Conservation (phyloP, 2,113 vertebrate species). For the Pyxicephalus adspersus region DNA sequence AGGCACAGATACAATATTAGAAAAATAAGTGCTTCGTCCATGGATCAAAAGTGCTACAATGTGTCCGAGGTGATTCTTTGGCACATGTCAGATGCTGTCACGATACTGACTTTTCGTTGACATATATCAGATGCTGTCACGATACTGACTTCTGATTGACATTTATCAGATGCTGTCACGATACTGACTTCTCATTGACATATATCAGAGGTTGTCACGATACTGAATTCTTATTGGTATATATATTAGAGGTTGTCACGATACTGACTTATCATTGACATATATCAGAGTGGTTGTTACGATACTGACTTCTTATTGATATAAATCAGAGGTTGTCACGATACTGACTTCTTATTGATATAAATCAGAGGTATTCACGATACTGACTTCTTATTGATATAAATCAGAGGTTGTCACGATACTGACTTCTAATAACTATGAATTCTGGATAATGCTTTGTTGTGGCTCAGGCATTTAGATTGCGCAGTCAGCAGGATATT, state of each 20-base stretch:
- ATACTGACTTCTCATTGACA: conserved; percentile 18
- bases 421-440: conserved; percentile 8
- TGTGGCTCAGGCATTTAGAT: conserved; percentile 16
- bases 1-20: background rate
- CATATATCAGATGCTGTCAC: background rate
- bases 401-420: too few species aligned
- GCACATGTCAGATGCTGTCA: background rate
- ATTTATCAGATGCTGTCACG: background rate
- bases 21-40: background rate
- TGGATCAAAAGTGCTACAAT: conserved; percentile 7
- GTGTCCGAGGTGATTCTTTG: background rate
- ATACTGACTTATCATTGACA: conserved; percentile 15
- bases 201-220: background rate
- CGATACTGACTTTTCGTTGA: background rate
- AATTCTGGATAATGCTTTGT: conserved; percentile 5
- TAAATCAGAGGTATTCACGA: background rate
- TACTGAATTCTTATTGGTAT: too few species aligned
- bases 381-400: too few species aligned
- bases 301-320: conserved; percentile 1
- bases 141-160: conserved; percentile 4
- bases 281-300: background rate
- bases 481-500: conserved; percentile 3
- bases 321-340: background rate
- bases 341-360: too few species aligned
- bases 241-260: background rate